A percentile compares a stretch with the other conserved stretches of the same genome.
Evolutionary conservation across 2,888 invertebrate genomes (phyloP).

Genomic region (Aromia moschata): DNA sequence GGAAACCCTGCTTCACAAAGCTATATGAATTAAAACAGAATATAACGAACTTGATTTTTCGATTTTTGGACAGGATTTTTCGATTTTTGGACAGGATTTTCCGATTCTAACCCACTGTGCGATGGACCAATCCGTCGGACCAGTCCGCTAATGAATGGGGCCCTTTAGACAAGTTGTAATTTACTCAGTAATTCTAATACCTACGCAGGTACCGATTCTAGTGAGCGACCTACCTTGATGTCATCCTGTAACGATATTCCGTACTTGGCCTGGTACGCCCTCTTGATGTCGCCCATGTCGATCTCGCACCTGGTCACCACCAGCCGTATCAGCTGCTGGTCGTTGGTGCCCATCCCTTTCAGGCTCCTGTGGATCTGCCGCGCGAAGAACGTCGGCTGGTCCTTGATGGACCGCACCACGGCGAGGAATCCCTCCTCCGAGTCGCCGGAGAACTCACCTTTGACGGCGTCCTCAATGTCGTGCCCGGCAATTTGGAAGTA

Average conservation of each 20-base stretch:
- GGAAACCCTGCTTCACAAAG: too few species aligned
- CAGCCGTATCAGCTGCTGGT: constrained; percentile 84
- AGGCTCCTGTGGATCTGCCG: constrained; percentile 85
- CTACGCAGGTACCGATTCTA: too few species aligned
- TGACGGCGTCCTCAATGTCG: constrained; percentile 80
- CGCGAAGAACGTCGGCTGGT: constrained; percentile 85
- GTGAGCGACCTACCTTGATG: constrained; percentile 78
- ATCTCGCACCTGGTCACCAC: constrained; percentile 85
- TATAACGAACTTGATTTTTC: too few species aligned
- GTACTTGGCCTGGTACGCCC: constrained; percentile 78
- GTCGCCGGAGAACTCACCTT: constrained; percentile 87
- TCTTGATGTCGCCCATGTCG: constrained; percentile 86
- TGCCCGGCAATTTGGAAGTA: constrained; percentile 81
- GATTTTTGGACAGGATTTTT: too few species aligned
- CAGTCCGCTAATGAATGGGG: too few species aligned
- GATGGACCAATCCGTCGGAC: too few species aligned
- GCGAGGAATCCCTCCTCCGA: constrained; percentile 81
- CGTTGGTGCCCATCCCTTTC: constrained; percentile 90
- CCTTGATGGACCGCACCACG: constrained; percentile 81
- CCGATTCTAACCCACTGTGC: too few species aligned
- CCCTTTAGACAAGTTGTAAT: too few species aligned
- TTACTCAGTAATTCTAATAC: too few species aligned
- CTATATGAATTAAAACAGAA: too few species aligned
- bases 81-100: too few species aligned
- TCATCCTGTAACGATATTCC: constrained; percentile 80